These are phyloP conservation scores for Lichenostomus cassidix DNA, from an alignment of 2,113 vertebrate species.

Conservation along the genomic window DNA sequence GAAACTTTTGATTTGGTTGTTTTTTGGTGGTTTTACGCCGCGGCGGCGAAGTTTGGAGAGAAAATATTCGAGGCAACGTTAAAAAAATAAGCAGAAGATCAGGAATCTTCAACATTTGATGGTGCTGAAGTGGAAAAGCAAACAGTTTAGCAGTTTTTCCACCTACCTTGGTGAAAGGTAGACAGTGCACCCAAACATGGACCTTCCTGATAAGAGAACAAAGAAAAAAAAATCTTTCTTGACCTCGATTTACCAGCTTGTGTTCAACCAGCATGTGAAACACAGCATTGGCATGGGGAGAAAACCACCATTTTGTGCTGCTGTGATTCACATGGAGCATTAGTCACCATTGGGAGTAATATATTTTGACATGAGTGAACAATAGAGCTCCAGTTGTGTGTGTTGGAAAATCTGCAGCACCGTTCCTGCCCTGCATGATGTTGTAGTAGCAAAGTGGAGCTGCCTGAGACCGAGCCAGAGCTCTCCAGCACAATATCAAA, in stretches of 20 bases:
- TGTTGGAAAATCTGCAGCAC: not conserved
- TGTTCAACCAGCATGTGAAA: not conserved
- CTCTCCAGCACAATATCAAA: not conserved
- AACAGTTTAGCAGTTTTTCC: not conserved
- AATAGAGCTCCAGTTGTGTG: not conserved
- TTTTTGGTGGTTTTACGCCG: not conserved
- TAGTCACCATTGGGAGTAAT: slow-evolving; percentile 1
- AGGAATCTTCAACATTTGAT: not conserved
- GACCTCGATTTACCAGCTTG: not conserved
- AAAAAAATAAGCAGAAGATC: not conserved
- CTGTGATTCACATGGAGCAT: slow-evolving; percentile 15
- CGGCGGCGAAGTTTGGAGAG: not conserved
- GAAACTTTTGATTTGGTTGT: not conserved
- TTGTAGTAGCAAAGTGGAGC: not conserved
- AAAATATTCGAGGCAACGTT: not conserved
- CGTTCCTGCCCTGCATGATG: slow-evolving; percentile 15
- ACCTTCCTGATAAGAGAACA: not conserved
- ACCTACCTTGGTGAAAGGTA: not conserved
- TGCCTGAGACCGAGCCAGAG: slow-evolving; percentile 31
- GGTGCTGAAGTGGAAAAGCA: not conserved
- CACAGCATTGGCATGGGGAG: not conserved
- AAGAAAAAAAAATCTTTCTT: not conserved
- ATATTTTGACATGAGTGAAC: slow-evolving; percentile 34
- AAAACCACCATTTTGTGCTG: not conserved
- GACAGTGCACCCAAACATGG: not conserved